These are phyloP conservation scores for Oreochromis niloticus DNA, from an alignment of 2,113 vertebrate genomes.

Conservation along the genomic window DNA sequence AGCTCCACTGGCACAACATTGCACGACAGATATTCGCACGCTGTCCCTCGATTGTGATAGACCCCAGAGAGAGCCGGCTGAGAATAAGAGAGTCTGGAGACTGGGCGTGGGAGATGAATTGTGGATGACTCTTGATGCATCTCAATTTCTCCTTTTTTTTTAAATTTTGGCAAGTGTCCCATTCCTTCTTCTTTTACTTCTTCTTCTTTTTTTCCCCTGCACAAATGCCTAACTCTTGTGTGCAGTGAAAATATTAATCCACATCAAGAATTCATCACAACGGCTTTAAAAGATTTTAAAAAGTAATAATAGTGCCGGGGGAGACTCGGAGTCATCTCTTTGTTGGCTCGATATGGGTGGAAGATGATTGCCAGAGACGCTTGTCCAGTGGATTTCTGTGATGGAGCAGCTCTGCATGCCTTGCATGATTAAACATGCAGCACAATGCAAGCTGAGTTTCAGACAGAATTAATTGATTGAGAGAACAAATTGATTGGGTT, in stretches of 20 bases:
- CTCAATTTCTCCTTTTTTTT: conserved; percentile 11
- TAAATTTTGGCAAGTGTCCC: not conserved
- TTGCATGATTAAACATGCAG: conserved; percentile 9
- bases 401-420: not conserved
- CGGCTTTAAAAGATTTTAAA: conserved; percentile 56
- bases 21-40: conserved; percentile 11
- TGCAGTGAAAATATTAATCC: conserved; percentile 58
- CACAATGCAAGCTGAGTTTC: not conserved
- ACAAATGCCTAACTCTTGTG: not conserved
- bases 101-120: not conserved
- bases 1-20: conserved; percentile 29
- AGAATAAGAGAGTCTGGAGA: not conserved
- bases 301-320: conserved; percentile 50
- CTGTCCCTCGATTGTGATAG: conserved; percentile 5
- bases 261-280: conserved; percentile 42
- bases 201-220: not conserved
- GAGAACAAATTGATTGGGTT: not conserved
- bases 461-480: not conserved
- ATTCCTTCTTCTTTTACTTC: not conserved
- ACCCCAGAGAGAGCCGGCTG: not conserved
- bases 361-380: not conserved
- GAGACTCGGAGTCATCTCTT: conserved; percentile 11
- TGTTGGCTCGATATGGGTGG: not conserved
- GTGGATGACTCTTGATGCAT: conserved; percentile 7
- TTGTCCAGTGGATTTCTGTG: not conserved